These are phyloP conservation scores for Tetanocera ferruginea DNA, from an alignment of 2,888 invertebrate species.

Conservation along the genomic window DNA sequence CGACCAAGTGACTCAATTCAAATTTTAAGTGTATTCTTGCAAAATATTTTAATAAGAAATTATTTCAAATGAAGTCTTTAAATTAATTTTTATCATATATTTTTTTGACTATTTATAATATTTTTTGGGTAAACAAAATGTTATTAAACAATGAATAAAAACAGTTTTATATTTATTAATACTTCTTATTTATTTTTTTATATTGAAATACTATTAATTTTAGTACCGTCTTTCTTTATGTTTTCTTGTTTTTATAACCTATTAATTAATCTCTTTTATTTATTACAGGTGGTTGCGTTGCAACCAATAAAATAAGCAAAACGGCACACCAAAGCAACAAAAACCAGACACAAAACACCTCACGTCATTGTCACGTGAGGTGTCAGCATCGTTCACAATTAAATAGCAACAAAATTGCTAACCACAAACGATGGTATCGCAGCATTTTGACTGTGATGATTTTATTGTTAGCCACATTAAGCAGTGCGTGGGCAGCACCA, in stretches of 20 bases:
- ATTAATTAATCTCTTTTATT: neutral
- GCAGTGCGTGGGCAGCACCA: conserved; percentile 45
- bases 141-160: too few relatives aligned
- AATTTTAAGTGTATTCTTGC: too few relatives aligned
- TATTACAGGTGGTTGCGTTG: conserved; percentile 61
- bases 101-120: too few relatives aligned
- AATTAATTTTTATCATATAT: too few relatives aligned
- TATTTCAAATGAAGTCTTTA: too few relatives aligned
- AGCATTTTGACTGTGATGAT: conserved; percentile 45
- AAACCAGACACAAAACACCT: conserved; percentile 36
- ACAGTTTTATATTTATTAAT: neutral
- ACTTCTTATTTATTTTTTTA: neutral
- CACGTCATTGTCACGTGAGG: conserved; percentile 42
- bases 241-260: neutral
- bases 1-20: too few relatives aligned
- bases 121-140: too few relatives aligned
- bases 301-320: conserved; percentile 59
- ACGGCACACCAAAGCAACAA: conserved; percentile 53
- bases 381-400: conserved; percentile 2
- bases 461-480: conserved; percentile 27
- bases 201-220: neutral
- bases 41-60: too few relatives aligned
- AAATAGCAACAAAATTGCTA: neutral
- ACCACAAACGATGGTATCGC: neutral
- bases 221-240: conserved; percentile 33